Conservation (phyloP, 2,888 invertebrate genomes). For the Parnassius orleans region DNA sequence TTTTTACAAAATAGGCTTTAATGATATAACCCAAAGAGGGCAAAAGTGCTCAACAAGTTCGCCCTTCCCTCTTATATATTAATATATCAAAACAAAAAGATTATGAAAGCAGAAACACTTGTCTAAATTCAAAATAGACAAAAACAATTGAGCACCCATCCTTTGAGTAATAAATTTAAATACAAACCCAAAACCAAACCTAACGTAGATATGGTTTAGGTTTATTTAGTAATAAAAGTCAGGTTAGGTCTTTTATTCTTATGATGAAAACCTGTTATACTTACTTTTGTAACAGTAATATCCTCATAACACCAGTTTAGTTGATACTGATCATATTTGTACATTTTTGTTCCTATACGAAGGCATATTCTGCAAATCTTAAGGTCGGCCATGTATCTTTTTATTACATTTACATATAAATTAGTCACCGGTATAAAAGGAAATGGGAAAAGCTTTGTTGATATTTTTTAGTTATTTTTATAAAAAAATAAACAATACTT, state of each 20-base stretch:
- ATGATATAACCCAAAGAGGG: no score
- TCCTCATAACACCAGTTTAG: conserved; percentile 52
- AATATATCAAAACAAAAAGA: no score
- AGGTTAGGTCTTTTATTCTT: background rate
- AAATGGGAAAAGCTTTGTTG: no score
- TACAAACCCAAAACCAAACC: background rate
- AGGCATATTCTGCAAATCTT: conserved; percentile 55
- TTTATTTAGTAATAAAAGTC: no score
- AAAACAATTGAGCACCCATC: background rate
- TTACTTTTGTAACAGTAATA: conserved; percentile 52
- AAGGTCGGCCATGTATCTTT: conserved; percentile 40
- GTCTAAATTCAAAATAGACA: background rate
- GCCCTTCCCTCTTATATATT: no score
- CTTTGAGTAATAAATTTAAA: background rate
- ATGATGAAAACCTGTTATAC: conserved; percentile 29
- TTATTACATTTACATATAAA: no score
- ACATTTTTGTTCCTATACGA: conserved; percentile 47
- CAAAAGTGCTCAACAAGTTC: no score
- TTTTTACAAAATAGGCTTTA: no score
- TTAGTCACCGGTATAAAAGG: no score
- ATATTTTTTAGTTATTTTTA: no score
- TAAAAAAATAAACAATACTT: no score
- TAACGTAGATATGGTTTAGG: background rate
- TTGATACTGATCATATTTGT: conserved; percentile 45
- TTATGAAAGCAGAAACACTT: background rate